Conservation (phyloP, 2,888 invertebrate genomes). For the Athalia cordata region DNA sequence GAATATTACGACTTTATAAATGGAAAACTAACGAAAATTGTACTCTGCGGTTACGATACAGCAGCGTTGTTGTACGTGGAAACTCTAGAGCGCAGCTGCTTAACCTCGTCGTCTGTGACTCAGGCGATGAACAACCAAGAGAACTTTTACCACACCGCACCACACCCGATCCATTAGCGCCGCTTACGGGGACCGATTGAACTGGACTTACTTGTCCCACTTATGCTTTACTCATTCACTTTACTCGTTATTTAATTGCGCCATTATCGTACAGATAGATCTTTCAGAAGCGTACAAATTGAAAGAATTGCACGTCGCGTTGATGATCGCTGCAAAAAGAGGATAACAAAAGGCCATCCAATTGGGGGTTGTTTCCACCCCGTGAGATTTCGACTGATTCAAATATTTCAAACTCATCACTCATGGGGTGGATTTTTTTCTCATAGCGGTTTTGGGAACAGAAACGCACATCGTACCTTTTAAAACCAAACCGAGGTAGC, state of each 20-base stretch:
- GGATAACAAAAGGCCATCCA: too few species aligned
- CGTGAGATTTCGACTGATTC: too few species aligned
- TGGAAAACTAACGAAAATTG: too few species aligned
- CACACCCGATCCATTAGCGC: constrained; percentile 59
- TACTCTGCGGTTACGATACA: not conserved
- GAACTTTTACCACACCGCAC: constrained; percentile 50
- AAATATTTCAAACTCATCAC: too few species aligned
- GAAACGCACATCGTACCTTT: constrained; percentile 6
- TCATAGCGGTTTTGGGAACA: not conserved
- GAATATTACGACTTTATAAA: too few species aligned
- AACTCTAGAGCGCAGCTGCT: not conserved
- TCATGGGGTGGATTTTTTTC: not conserved
- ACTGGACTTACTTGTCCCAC: constrained; percentile 28
- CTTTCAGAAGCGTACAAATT: too few species aligned
- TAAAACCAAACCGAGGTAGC: not conserved
- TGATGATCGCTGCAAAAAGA: too few species aligned
- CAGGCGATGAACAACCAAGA: constrained; percentile 7
- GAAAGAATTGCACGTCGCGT: too few species aligned
- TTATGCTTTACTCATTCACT: not conserved
- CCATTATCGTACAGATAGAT: too few species aligned
- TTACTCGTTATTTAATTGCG: constrained; percentile 9
- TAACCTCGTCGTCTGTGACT: constrained; percentile 28
- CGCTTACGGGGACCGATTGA: constrained; percentile 49
- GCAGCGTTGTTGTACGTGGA: not conserved
- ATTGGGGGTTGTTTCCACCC: too few species aligned